Percentiles rank a stretch among this genome's conserved stretches.
These are phyloP conservation scores for Lota lota DNA, from an alignment of 2,113 vertebrate species.

Conservation along the genomic window DNA sequence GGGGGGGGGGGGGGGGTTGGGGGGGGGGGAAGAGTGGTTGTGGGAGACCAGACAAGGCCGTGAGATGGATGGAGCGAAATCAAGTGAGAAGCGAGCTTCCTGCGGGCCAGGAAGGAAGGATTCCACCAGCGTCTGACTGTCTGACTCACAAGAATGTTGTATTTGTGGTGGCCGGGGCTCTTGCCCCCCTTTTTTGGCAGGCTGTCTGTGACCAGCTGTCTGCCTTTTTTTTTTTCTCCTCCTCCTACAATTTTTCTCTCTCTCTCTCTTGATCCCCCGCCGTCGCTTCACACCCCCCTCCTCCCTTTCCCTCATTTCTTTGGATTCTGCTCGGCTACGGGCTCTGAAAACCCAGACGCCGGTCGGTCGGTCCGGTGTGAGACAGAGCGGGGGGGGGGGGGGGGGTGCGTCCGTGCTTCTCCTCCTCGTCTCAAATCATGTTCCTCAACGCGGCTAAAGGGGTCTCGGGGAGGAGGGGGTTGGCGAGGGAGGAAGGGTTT, in stretches of 20 bases:
- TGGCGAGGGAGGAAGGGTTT: slow-evolving; percentile 9
- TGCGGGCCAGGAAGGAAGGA: slow-evolving; percentile 65
- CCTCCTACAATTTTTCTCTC: neutral
- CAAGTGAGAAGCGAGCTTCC: slow-evolving; percentile 53
- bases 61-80: slow-evolving; percentile 23
- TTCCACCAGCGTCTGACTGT: slow-evolving; percentile 66
- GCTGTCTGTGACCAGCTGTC: slow-evolving; percentile 70
- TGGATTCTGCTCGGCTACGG: slow-evolving; percentile 65
- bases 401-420: slow-evolving; percentile 32
- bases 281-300: slow-evolving; percentile 52
- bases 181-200: slow-evolving; percentile 63
- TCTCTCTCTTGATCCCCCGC: slow-evolving; percentile 36
- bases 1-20: slow-evolving; percentile 27
- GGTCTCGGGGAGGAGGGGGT: slow-evolving; percentile 15
- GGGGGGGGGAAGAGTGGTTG: slow-evolving; percentile 50
- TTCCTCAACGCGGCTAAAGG: slow-evolving; percentile 22
- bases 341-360: slow-evolving; percentile 47
- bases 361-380: slow-evolving; percentile 39
- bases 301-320: slow-evolving; percentile 65
- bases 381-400: too few relatives aligned
- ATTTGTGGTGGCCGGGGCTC: slow-evolving; percentile 63
- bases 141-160: slow-evolving; percentile 69
- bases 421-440: slow-evolving; percentile 27
- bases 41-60: slow-evolving; percentile 32
- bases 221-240: slow-evolving; percentile 38